Conservation (phyloP, 2,113 vertebrate species). For the Tretioscincus oriximinensis region DNA sequence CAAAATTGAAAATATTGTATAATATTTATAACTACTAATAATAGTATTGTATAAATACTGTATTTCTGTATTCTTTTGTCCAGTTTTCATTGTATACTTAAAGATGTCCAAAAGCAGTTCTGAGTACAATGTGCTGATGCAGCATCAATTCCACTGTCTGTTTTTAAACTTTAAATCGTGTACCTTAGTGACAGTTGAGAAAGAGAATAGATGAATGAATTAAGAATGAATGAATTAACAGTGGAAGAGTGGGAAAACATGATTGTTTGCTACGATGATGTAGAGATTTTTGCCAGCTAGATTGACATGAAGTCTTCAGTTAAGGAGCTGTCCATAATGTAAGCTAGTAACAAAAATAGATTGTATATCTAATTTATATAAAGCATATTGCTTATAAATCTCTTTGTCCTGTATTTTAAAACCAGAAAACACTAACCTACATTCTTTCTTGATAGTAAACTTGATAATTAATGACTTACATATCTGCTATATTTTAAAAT, state of each 20-base stretch:
- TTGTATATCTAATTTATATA: neutral
- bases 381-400: constrained; percentile 28
- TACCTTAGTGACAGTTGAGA: constrained; percentile 37
- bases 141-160: constrained; percentile 15
- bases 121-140: constrained; percentile 19
- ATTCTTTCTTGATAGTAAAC: constrained; percentile 35
- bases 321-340: constrained; percentile 43
- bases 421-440: constrained; percentile 24
- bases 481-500: constrained; percentile 7
- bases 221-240: constrained; percentile 25
- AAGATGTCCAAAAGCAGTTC: constrained; percentile 41
- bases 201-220: neutral
- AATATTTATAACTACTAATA: too few species aligned
- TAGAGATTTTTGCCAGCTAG: constrained; percentile 43
- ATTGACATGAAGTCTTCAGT: constrained; percentile 48
- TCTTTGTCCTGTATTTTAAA: constrained; percentile 50
- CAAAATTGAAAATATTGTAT: constrained; percentile 19
- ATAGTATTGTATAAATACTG: too few species aligned
- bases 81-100: constrained; percentile 44
- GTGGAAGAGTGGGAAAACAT: constrained; percentile 48
- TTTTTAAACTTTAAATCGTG: constrained; percentile 38
- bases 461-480: constrained; percentile 13
- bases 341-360: constrained; percentile 41
- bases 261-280: constrained; percentile 55
- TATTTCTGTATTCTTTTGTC: constrained; percentile 18